Evolutionary conservation across 2,113 vertebrate species (phyloP).

Genomic region (Larimichthys polyactis): DNA sequence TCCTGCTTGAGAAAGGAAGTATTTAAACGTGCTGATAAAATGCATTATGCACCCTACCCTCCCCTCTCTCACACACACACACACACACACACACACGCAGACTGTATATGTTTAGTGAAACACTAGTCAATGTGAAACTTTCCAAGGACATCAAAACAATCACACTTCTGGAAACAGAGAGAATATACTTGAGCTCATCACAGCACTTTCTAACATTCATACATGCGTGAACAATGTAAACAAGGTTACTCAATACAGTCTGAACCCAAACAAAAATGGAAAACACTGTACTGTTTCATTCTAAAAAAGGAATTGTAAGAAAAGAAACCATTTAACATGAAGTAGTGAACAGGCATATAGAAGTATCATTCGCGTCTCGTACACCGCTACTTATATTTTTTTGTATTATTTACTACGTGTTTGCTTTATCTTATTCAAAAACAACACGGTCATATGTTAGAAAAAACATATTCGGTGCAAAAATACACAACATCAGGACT

Average conservation of each 20-base stretch:
- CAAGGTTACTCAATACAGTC: constrained; percentile 46
- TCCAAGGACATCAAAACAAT: constrained; percentile 53
- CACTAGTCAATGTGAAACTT: constrained; percentile 30
- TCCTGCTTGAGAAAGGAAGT: background rate
- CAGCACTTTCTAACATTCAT: constrained; percentile 27
- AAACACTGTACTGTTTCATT: background rate
- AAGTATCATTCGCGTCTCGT: background rate
- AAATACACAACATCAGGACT: background rate
- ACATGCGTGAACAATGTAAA: constrained; percentile 51
- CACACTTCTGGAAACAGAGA: constrained; percentile 5
- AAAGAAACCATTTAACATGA: background rate
- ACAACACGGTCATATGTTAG: background rate
- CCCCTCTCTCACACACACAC: background rate
- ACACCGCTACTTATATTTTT: background rate
- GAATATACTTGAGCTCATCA: constrained; percentile 30
- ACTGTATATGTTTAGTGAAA: background rate
- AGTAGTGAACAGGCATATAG: background rate
- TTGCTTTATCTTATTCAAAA: background rate
- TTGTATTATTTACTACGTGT: background rate
- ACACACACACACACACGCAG: background rate
- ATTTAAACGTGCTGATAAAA: background rate
- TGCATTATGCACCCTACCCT: background rate
- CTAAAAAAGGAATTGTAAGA: background rate
- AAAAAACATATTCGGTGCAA: background rate
- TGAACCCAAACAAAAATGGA: constrained; percentile 26